Conservation (phyloP, 2,113 vertebrate genomes). For the Poeciliopsis turrubarensis region DNA sequence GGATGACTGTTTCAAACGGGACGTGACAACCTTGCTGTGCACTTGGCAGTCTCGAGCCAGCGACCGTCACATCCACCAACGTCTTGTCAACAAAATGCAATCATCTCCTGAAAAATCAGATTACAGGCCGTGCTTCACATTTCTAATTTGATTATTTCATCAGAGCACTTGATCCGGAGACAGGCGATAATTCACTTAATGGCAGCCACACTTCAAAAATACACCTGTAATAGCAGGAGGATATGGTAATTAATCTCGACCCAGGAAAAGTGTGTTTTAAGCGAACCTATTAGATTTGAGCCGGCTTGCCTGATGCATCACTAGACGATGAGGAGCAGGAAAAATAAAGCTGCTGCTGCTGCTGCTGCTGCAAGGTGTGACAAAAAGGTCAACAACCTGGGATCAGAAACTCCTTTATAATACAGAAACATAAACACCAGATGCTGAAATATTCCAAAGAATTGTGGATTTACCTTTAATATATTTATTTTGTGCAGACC, state of each 20-base stretch:
- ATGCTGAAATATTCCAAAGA: not conserved
- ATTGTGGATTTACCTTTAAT: not conserved
- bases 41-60: slow-evolving; percentile 38
- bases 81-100: slow-evolving; percentile 72
- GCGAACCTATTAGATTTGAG: slow-evolving; percentile 55
- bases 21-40: slow-evolving; percentile 62
- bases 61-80: slow-evolving; percentile 51
- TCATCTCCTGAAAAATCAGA: slow-evolving; percentile 76
- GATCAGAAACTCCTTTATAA: not conserved
- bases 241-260: slow-evolving; percentile 71
- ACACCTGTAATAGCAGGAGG: slow-evolving; percentile 62
- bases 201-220: slow-evolving; percentile 50
- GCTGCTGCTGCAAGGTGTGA: not conserved
- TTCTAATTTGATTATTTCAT: slow-evolving; percentile 79
- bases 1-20: slow-evolving; percentile 30
- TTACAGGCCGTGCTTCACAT: slow-evolving; percentile 78
- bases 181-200: slow-evolving; percentile 80
- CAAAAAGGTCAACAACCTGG: slow-evolving; percentile 4
- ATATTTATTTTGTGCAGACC: no score
- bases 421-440: not conserved
- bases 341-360: not conserved
- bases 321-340: slow-evolving; percentile 4
- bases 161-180: slow-evolving; percentile 69
- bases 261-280: slow-evolving; percentile 47
- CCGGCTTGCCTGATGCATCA: slow-evolving; percentile 36